Evolutionary conservation across 2,888 invertebrate species (phyloP), one percentile per base, ranked within the genome.

Genomic region (Acanthosepion pharaonis): DNA sequence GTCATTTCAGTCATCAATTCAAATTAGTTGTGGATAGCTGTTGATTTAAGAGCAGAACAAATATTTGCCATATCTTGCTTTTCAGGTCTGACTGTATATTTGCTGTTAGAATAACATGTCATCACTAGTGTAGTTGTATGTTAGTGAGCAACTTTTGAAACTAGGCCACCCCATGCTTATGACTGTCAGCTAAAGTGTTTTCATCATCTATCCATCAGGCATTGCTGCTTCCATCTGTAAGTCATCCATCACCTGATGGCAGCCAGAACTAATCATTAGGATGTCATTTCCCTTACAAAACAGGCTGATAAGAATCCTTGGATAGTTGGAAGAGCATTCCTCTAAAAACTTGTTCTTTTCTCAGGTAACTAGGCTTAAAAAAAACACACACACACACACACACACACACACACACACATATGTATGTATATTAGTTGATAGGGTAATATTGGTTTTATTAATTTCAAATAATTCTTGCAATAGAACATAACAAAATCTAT

Each of bases 241-340:
- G 92, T 92, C 92, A 92, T 92, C 92, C 92, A 92, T 92, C 92
- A 92, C 51, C 49, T 51, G 28, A 92, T 92, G 92, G 92, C 92
- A 92, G n/a, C 51, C 92, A 92, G 92, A 92, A 92, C 92, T 92
- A 92, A 92, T 51, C 92, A 92, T 53, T 92, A 51, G 49, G 51
- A 53, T 92, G 92, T 92, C 92, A 92, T 53, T 92, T 51, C 28
- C 51, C 51, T 78, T 18, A 78, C 8, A 78, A 42, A n/a, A n/a
- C 78, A 64, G 64, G 64, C 64, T n/a, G n/a, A 15, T 28, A 78
- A 78, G n/a, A 78, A 78, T 18, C 28, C 25, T 59, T 59, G 18
- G 78, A 78, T 78, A 18, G n/a, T 78, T 78, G n/a, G 28, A 28
- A 78, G 78, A 78, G 64, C 28, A 64, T 64, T 28, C 28, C 64